Evolutionary conservation across 2,888 invertebrate genomes (phyloP).

Genomic region (Drosophila paracracens): DNA sequence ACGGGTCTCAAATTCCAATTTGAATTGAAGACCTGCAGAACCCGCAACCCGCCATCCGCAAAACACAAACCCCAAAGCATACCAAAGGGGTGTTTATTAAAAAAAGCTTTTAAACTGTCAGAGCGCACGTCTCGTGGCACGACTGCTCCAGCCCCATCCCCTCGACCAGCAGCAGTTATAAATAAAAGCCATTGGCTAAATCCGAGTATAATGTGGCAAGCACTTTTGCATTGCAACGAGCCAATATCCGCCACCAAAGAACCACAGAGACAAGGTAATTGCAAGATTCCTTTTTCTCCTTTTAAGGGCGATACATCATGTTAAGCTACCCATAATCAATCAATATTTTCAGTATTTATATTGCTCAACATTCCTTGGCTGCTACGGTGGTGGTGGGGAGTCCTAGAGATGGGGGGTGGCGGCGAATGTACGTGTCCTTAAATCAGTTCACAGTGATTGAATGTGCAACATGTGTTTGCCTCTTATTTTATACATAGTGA

Average conservation of each 20-base stretch:
- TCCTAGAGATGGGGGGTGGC: not conserved
- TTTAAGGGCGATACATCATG: slow-evolving; percentile 69
- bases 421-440: not conserved
- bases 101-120: slow-evolving; percentile 81
- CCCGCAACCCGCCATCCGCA: not conserved
- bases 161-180: slow-evolving; percentile 44
- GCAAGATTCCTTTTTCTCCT: slow-evolving; percentile 44
- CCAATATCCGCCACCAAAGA: slow-evolving; percentile 1
- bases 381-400: not conserved
- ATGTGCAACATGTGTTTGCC: slow-evolving; percentile 39
- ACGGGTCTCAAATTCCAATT: slow-evolving; percentile 24
- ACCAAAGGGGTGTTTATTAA: slow-evolving; percentile 65
- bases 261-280: slow-evolving; percentile 61
- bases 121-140: slow-evolving; percentile 41
- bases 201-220: slow-evolving; percentile 54
- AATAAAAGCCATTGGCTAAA: slow-evolving; percentile 70
- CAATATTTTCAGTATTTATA: slow-evolving; percentile 59
- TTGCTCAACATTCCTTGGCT: slow-evolving; percentile 19
- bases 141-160: not conserved
- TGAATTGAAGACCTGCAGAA: not conserved
- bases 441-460: slow-evolving; percentile 36
- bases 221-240: slow-evolving; percentile 39
- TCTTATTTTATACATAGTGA: not conserved
- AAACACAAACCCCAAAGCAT: slow-evolving; percentile 20
- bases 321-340: slow-evolving; percentile 67